Evolutionary conservation across 2,888 invertebrate species (phyloP).

Genomic region (Monochamus alternatus): DNA sequence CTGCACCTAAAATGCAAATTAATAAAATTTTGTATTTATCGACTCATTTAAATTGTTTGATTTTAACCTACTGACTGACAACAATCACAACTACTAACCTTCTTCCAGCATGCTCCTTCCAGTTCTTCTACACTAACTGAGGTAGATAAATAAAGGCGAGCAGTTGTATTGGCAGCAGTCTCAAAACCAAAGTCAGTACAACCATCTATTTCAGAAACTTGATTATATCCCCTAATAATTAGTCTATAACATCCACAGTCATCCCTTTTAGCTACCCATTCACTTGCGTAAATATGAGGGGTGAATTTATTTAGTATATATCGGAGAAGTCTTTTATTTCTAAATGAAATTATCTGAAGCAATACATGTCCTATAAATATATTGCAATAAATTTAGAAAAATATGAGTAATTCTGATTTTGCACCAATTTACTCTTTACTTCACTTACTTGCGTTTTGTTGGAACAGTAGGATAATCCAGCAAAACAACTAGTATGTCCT

Average conservation of each 20-base stretch:
- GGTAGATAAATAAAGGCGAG: conserved; percentile 30
- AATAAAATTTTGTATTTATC: too few species aligned
- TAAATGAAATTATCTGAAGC: conserved; percentile 50
- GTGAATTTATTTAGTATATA: conserved; percentile 71
- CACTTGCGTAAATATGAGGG: conserved; percentile 73
- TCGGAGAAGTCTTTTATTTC: conserved; percentile 50
- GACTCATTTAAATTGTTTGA: too few species aligned
- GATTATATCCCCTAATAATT: conserved; percentile 35
- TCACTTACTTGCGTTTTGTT: conserved; percentile 70
- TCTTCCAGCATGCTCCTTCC: conserved; percentile 52
- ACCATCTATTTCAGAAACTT: conserved; percentile 35
- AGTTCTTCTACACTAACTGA: conserved; percentile 46
- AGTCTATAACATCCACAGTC: conserved; percentile 72
- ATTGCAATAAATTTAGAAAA: conserved; percentile 67
- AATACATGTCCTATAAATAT: conserved; percentile 74
- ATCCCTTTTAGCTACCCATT: conserved; percentile 71
- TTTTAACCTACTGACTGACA: too few species aligned
- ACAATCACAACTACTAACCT: too few species aligned
- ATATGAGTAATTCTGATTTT: conserved; percentile 52
- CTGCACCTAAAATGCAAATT: conserved; percentile 64
- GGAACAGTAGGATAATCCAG: conserved; percentile 72
- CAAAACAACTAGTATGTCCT: conserved; percentile 72
- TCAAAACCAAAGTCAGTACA: conserved; percentile 70
- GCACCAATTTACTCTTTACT: too few species aligned
- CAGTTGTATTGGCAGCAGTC: conserved; percentile 32